Evolutionary conservation across 2,113 vertebrate genomes (phyloP).

Genomic region (Hemicordylus capensis): DNA sequence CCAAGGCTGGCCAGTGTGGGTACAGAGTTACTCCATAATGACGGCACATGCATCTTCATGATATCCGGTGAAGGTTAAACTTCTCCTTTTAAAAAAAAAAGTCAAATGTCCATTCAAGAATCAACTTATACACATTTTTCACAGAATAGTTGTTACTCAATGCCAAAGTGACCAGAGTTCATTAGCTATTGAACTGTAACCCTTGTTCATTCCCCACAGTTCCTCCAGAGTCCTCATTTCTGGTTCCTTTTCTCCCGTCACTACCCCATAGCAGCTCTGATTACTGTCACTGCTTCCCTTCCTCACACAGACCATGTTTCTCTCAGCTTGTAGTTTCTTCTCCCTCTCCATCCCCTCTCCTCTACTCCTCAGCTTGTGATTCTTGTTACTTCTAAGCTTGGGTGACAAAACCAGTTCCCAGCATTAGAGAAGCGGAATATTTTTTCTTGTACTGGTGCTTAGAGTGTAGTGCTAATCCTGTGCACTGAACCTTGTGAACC

Average conservation of each 20-base stretch:
- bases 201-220: background rate
- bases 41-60: no score
- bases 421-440: background rate
- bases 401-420: background rate
- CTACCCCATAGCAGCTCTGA: background rate
- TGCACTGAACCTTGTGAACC: background rate
- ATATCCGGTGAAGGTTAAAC: no score
- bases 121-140: background rate
- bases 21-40: no score
- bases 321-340: background rate
- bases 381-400: background rate
- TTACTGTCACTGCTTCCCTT: background rate
- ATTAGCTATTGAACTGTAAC: background rate
- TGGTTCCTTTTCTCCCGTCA: background rate
- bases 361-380: background rate
- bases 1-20: no score
- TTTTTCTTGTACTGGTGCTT: background rate
- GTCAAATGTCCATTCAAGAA: background rate
- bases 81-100: no score
- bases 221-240: background rate
- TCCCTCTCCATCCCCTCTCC: no score
- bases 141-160: background rate
- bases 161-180: background rate
- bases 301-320: background rate
- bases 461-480: background rate